Conservation (phyloP, 2,113 vertebrate genomes). For the Brachyhypopomus occidentalis region DNA sequence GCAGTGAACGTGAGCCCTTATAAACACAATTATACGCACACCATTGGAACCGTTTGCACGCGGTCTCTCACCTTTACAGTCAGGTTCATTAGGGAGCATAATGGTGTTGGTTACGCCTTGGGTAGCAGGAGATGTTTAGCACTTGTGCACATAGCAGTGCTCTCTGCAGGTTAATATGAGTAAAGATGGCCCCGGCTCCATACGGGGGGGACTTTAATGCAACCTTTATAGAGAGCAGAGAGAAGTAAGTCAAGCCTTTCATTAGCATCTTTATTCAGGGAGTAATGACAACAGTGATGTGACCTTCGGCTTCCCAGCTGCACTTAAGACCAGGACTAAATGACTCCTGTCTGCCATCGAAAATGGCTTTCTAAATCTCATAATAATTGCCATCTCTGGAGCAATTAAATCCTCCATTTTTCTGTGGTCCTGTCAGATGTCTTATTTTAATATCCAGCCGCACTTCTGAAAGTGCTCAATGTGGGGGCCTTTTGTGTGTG, state of each 20-base stretch:
- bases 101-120: conserved; percentile 48
- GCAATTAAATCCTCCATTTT: conserved; percentile 76
- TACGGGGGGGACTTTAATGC: conserved; percentile 54
- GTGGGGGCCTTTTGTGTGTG: conserved; percentile 66
- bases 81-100: conserved; percentile 40
- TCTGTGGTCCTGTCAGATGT: conserved; percentile 69
- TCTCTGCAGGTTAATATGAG: conserved; percentile 48
- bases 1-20: conserved; percentile 27
- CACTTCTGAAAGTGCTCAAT: conserved; percentile 59
- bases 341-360: conserved; percentile 67
- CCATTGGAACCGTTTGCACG: conserved; percentile 43
- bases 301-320: conserved; percentile 65
- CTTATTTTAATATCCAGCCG: conserved; percentile 66
- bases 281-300: conserved; percentile 67
- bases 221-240: conserved; percentile 57
- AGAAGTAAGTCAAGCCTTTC: conserved; percentile 67
- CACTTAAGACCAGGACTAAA: conserved; percentile 68
- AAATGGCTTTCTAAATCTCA: conserved; percentile 73
- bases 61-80: conserved; percentile 37
- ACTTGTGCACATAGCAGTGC: conserved; percentile 16
- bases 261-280: conserved; percentile 71
- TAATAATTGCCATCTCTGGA: conserved; percentile 76
- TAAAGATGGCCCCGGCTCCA: conserved; percentile 36
- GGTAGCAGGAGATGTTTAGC: conserved; percentile 47
- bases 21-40: conserved; percentile 35